These are phyloP conservation scores for Actenoides lindsayi DNA, from an alignment of 2,113 vertebrate species.

Conservation along the genomic window DNA sequence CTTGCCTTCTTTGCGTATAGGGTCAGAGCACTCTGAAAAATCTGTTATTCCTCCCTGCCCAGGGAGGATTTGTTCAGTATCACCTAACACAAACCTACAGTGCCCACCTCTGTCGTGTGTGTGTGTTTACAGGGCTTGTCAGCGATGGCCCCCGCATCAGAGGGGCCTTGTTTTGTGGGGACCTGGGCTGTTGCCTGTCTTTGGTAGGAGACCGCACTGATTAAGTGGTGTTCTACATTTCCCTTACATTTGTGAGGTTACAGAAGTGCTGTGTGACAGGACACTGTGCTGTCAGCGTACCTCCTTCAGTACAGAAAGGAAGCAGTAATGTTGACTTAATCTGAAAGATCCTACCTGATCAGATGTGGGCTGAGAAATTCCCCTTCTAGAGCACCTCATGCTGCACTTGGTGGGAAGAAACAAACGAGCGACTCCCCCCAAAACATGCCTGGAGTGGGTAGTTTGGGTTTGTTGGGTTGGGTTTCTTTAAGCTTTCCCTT, in stretches of 20 bases:
- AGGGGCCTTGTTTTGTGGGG: neutral
- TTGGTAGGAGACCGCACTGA: neutral
- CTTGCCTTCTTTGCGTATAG: neutral
- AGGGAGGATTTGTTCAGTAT: neutral
- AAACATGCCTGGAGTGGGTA: neutral
- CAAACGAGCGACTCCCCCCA: neutral
- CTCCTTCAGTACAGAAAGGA: neutral
- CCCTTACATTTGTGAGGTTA: neutral
- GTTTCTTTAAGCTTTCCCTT: neutral
- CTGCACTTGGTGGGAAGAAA: neutral
- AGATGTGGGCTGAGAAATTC: neutral
- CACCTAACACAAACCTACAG: too few relatives aligned
- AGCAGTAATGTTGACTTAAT: neutral
- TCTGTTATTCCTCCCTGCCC: neutral
- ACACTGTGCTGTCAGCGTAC: neutral
- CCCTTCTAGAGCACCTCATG: neutral
- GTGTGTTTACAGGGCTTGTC: neutral
- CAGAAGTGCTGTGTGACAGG: rapidly evolving
- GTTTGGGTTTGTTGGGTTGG: neutral
- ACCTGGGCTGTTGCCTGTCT: neutral
- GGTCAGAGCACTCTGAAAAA: neutral
- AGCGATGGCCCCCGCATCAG: too few relatives aligned
- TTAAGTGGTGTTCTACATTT: neutral
- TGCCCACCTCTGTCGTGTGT: neutral
- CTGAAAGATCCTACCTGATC: neutral